phyloP scores from a whole-genome alignment of 1,140 invertebrate species.

The Drosophila trapezifrons region DNA sequence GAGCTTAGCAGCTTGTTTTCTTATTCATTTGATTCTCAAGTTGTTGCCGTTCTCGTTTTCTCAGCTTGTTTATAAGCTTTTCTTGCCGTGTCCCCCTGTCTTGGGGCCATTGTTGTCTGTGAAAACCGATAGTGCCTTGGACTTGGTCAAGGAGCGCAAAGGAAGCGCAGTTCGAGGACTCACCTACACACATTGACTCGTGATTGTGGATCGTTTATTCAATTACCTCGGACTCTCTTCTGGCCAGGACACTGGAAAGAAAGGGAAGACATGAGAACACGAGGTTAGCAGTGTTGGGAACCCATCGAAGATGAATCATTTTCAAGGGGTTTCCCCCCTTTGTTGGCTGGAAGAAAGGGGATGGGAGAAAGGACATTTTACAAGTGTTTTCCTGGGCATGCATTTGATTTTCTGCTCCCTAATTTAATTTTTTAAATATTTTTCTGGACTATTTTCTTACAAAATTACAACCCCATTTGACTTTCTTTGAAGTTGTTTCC shows the following conservation, averaged over 20 bases:
- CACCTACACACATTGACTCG: slow-evolving; percentile 40
- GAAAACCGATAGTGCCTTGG: slow-evolving; percentile 41
- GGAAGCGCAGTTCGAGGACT: slow-evolving; percentile 8
- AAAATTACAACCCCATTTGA: too few relatives aligned
- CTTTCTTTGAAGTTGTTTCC: too few relatives aligned
- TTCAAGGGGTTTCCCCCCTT: slow-evolving; percentile 3
- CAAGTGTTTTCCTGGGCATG: slow-evolving; percentile 3
- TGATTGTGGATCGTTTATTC: slow-evolving; percentile 57
- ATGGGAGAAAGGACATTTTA: neutral
- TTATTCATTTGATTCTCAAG: neutral
- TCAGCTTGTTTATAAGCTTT: neutral
- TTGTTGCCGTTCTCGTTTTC: neutral
- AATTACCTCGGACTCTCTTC: slow-evolving; percentile 36
- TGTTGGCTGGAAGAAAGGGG: neutral
- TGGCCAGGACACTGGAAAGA: slow-evolving; percentile 21
- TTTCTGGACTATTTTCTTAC: too few relatives aligned
- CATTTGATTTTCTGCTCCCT: slow-evolving; percentile 5
- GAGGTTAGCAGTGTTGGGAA: neutral
- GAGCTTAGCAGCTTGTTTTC: too few relatives aligned
- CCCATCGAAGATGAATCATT: slow-evolving; percentile 13
- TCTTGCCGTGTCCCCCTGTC: slow-evolving; percentile 1
- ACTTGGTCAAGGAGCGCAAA: slow-evolving; percentile 21
- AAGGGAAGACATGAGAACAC: neutral
- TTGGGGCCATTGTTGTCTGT: slow-evolving; percentile 8
- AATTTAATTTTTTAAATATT: neutral